These are phyloP conservation scores for Machaerirhynchus nigripectus DNA, from an alignment of 2,113 vertebrate species.

Conservation along the genomic window DNA sequence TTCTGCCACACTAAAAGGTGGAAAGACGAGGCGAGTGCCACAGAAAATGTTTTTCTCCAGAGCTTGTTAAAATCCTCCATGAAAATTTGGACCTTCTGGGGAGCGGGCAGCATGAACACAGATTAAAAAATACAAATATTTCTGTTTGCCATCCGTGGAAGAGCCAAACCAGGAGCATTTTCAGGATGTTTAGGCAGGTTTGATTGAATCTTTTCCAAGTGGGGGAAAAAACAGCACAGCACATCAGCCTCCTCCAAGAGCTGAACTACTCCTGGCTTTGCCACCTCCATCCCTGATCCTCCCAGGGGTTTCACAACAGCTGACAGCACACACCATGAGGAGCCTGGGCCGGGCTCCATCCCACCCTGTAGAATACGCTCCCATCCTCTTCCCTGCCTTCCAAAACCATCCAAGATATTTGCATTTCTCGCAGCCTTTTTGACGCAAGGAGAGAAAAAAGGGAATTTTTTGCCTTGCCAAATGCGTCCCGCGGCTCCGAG, in stretches of 20 bases:
- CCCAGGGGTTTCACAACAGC: not conserved
- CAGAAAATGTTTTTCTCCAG: not conserved
- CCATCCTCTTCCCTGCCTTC: not conserved
- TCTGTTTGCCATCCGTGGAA: not conserved
- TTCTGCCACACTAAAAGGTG: not conserved
- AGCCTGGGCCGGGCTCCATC: not conserved
- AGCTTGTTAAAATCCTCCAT: not conserved
- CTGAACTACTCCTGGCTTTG: not conserved
- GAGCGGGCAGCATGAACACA: accelerated
- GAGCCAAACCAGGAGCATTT: not conserved
- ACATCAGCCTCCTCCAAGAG: not conserved
- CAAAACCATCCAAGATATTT: not conserved
- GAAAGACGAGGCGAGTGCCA: not conserved
- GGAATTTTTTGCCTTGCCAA: not conserved
- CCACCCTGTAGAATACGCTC: not conserved
- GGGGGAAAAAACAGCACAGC: not conserved
- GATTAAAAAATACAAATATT: not conserved
- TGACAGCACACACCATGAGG: not conserved
- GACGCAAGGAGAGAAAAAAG: not conserved
- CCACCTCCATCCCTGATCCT: not conserved
- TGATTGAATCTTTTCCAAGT: not conserved
- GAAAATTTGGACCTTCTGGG: not conserved
- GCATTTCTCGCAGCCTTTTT: not conserved
- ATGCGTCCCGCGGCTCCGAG: not conserved
- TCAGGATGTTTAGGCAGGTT: not conserved